These are phyloP conservation scores for Drosophila biarmipes DNA, from an alignment of 1,140 invertebrate genomes.

Conservation along the genomic window DNA sequence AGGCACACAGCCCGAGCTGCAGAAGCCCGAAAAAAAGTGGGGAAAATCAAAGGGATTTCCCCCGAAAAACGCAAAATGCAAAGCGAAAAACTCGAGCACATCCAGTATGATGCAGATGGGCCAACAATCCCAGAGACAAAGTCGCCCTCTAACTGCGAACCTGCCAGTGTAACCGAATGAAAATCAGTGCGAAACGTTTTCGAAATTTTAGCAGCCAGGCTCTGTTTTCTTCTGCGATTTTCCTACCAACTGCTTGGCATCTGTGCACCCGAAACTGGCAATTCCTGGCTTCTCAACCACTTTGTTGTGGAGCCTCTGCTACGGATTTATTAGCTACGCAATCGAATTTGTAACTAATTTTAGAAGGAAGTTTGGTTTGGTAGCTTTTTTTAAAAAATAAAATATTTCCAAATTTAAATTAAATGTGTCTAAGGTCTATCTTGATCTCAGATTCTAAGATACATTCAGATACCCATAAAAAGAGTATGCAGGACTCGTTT, in stretches of 20 bases:
- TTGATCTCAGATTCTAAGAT: no score
- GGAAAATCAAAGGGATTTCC: slow-evolving; percentile 13
- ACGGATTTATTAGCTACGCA: slow-evolving; percentile 40
- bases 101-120: slow-evolving; percentile 44
- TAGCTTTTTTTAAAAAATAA: neutral
- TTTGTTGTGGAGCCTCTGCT: slow-evolving; percentile 25
- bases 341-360: slow-evolving; percentile 30
- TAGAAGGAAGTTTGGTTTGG: neutral
- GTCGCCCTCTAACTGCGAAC: slow-evolving; percentile 23
- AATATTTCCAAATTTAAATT: no score
- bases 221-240: slow-evolving; percentile 17
- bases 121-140: slow-evolving; percentile 44
- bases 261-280: slow-evolving; percentile 50
- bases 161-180: slow-evolving; percentile 61
- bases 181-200: slow-evolving; percentile 71
- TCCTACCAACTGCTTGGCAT: slow-evolving; percentile 52
- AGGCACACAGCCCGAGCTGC: slow-evolving; percentile 17
- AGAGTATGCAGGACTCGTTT: slow-evolving; percentile 7
- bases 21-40: slow-evolving; percentile 2
- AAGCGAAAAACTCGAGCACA: slow-evolving; percentile 41
- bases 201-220: slow-evolving; percentile 53
- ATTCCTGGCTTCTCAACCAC: slow-evolving; percentile 35
- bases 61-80: slow-evolving; percentile 43
- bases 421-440: no score
- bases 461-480: neutral